Base-by-base conservation (phyloP, 1,140 invertebrate genomes). In the Scaptomyza montana region DNA sequence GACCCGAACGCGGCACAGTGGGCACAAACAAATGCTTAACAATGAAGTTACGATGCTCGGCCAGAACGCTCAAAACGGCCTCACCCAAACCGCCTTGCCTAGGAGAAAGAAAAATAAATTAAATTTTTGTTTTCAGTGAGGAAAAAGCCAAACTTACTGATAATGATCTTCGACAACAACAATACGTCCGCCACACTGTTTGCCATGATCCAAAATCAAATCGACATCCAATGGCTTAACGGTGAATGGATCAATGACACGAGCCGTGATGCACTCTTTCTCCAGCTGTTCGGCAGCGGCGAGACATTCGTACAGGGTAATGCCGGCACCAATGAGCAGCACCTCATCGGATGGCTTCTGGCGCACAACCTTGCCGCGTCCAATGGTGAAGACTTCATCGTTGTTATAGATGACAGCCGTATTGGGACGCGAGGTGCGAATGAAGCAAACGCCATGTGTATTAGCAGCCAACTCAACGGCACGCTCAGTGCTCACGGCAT, bases 151-250 rank as follows among this genome's bases (percentile, higher is more conserved):
- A 10, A 93, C 92, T 84, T 77, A 97, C 96, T 97, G 93, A 91
- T 99, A 99, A 93, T 99, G 99, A 93, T 99, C 99, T 92, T 99
- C 99, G 5, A 99, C 97, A 30, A 98, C 98, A 47, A 99, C 84
- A 41, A 99, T 94, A 25, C 95, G 94, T 0, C 98, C 98, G 39
- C 96, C 96, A 66, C 94, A 95, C 53, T 96, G 95, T 53, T 94
- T 94, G 9, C 98, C 98, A 91, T 98, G 95, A 50, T 94, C 93
- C 47, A 97, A 92, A 33, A 99, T 95, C 0, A 95, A 93, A 1
- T 94, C 94, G 49, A 93, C 94, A 93, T 99, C 99, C 47, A 99
- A 93, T 0, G 99, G 99, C 93, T 99, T 99, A 56, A 99, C 94
- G 2, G 98, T 99, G 93, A 99, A 99, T 1, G 95, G 96, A 94